Evolutionary conservation across 2,888 invertebrate species (phyloP), one percentile per base, ranked within the genome.

Genomic region (Rhimphoctona megacephalus): DNA sequence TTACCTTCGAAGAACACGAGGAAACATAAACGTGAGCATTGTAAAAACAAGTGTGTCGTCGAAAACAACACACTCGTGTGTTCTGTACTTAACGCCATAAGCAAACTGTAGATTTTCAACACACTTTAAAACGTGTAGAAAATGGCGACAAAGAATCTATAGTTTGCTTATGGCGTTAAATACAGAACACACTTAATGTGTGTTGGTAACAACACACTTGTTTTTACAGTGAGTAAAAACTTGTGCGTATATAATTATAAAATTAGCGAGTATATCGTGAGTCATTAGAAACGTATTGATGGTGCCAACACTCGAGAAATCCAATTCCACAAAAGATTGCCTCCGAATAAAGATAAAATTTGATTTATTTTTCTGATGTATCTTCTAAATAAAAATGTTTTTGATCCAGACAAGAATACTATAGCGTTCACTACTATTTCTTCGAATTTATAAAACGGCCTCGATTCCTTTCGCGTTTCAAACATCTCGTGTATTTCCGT

Each of bases 401-500:
- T 25, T 25, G 25, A 46, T 17, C 25, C 25, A 17, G 61, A 25
- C 25, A 57, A 43, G 25, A 74, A 57, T 61, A 7, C n/a, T 30
- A 19, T 19, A 33, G 1, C 7, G n/a, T 46, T 49, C 19, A 77
- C 46, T 9, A 22, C 8, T 39, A 2, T 46, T 76, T 77, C 14
- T n/a, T 52, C 14, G 22, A n/a, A 33, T 43, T 73, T 14, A 33
- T 52, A 30, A 25, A 54, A 54, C 36, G 77, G 57, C 76, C 82
- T 82, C 57, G 82, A 67, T 85, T 76, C 8, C 36, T 69, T 49
- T 81, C 66, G 54, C 66, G 43, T 54, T 22, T 69, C 69, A 19
- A 25, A 36, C 67, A 54, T 54, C 67, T 69, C 78, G 36, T 33
- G 70, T 69, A 52, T 74, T 82, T 85, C 76, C 85, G 82, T 61